phyloP scores from a whole-genome alignment of 2,888 invertebrate species.

The Junonia oenone region DNA sequence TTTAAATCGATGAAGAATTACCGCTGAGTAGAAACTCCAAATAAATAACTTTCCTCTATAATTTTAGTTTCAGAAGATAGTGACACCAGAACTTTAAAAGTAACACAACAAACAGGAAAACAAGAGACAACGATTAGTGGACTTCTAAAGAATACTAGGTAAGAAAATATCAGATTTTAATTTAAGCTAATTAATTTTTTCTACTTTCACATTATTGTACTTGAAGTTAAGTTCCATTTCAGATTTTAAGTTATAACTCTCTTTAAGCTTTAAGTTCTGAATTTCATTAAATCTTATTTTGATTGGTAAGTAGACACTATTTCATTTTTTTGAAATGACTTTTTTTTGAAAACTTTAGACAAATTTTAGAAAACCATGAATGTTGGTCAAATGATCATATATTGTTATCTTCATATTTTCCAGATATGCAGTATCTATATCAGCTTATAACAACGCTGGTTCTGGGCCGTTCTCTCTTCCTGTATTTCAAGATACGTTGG shows the following conservation, averaged over 20 bases:
- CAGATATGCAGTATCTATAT: constrained; percentile 89
- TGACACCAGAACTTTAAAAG: constrained; percentile 59
- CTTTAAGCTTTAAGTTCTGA: too few species aligned
- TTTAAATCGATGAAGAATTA: neutral
- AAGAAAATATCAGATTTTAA: neutral
- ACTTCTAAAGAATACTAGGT: constrained; percentile 80
- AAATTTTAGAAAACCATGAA: neutral
- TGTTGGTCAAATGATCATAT: neutral
- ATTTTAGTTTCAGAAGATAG: constrained; percentile 55
- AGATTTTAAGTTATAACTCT: constrained; percentile 29
- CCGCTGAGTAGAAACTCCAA: neutral
- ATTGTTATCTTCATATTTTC: constrained; percentile 80
- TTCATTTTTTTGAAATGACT: too few species aligned
- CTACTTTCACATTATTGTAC: too few species aligned
- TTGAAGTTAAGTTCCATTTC: too few species aligned
- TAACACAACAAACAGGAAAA: constrained; percentile 55
- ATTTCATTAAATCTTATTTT: too few species aligned
- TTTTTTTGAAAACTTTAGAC: too few species aligned
- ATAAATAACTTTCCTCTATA: neutral
- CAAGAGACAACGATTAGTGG: constrained; percentile 63
- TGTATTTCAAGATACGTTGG: constrained; percentile 89
- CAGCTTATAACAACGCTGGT: constrained; percentile 91
- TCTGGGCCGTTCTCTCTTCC: constrained; percentile 89
- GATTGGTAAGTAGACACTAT: too few species aligned
- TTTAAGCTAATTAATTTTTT: too few species aligned